A percentile compares a stretch with the other conserved stretches of the same genome.
phyloP scores from a whole-genome alignment of 2,113 vertebrate genomes.

The Limanda limanda region DNA sequence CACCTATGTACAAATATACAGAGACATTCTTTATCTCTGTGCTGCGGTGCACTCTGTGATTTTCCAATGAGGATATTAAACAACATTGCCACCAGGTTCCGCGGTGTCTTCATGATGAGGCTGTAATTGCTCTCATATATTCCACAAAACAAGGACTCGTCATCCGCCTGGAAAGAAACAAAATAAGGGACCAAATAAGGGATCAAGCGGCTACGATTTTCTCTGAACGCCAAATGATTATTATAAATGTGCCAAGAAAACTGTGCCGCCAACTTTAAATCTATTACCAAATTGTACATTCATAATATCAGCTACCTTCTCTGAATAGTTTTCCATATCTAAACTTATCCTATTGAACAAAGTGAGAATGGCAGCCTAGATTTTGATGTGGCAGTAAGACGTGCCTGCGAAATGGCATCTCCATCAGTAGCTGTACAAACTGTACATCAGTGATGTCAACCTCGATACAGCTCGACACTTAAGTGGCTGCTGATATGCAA shows the following conservation, averaged over 20 bases:
- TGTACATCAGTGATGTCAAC: conserved; percentile 37
- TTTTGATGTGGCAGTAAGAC: conserved; percentile 2
- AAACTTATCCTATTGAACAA: conserved; percentile 3
- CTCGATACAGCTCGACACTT: conserved; percentile 22
- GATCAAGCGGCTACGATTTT: not conserved
- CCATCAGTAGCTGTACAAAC: not conserved
- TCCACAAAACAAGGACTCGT: conserved; percentile 15
- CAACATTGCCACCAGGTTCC: conserved; percentile 25
- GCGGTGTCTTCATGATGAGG: conserved; percentile 40
- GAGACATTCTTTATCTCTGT: conserved; percentile 11
- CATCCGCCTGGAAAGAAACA: conserved; percentile 16
- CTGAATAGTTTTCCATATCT: not conserved
- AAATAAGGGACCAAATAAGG: conserved; percentile 22
- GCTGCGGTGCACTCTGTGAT: conserved; percentile 12
- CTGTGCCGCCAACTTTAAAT: conserved; percentile 14
- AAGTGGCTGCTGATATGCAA: not conserved
- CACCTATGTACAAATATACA: conserved; percentile 26
- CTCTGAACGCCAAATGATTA: not conserved
- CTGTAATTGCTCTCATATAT: conserved; percentile 57
- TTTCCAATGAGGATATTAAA: conserved; percentile 35
- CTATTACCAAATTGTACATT: conserved; percentile 7
- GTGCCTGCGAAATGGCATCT: not conserved
- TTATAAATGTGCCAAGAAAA: conserved; percentile 14
- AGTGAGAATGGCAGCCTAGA: conserved; percentile 5
- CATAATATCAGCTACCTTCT: not conserved